phyloP scores from a whole-genome alignment of 2,888 invertebrate genomes.

The Branchipolynoe longqiensis region DNA sequence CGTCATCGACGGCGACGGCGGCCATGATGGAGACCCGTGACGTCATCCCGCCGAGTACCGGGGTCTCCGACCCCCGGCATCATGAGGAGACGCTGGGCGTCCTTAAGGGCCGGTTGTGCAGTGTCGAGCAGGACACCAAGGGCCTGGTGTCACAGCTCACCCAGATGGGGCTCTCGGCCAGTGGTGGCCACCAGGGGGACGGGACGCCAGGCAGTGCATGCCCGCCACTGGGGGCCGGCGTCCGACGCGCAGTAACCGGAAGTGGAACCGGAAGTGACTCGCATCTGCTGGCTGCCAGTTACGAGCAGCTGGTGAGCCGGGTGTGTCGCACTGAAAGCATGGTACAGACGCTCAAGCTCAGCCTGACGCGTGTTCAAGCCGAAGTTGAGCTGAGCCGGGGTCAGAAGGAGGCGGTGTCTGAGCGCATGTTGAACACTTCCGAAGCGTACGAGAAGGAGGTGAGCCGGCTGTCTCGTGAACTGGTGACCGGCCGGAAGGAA shows the following conservation, averaged over 20 bases:
- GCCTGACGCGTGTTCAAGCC: conserved; percentile 71
- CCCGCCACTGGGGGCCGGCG: not conserved
- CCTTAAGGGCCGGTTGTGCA: conserved; percentile 28
- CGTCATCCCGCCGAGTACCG: conserved; percentile 4
- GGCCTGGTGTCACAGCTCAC: conserved; percentile 48
- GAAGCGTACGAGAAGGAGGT: conserved; percentile 75
- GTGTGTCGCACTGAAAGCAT: conserved; percentile 78
- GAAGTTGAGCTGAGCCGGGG: conserved; percentile 72
- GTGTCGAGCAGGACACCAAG: conserved; percentile 57
- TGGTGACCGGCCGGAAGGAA: conserved; percentile 58
- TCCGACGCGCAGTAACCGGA: not conserved
- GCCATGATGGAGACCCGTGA: not conserved
- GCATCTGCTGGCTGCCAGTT: conserved; percentile 40
- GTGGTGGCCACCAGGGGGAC: not conserved
- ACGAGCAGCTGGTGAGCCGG: conserved; percentile 65
- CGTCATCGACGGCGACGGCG: not conserved
- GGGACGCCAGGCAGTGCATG: not conserved
- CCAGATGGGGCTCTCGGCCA: conserved; percentile 29
- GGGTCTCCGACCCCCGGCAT: not conserved
- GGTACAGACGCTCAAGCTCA: conserved; percentile 76
- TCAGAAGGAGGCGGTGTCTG: conserved; percentile 69
- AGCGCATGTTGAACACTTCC: conserved; percentile 70
- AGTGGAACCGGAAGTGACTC: not conserved
- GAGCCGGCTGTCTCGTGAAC: conserved; percentile 71
- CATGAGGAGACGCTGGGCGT: conserved; percentile 4